A percentile compares a stretch with the other conserved stretches of the same genome.
These are phyloP conservation scores for Myiozetetes cayanensis DNA, from an alignment of 2,113 vertebrate species.

Conservation along the genomic window DNA sequence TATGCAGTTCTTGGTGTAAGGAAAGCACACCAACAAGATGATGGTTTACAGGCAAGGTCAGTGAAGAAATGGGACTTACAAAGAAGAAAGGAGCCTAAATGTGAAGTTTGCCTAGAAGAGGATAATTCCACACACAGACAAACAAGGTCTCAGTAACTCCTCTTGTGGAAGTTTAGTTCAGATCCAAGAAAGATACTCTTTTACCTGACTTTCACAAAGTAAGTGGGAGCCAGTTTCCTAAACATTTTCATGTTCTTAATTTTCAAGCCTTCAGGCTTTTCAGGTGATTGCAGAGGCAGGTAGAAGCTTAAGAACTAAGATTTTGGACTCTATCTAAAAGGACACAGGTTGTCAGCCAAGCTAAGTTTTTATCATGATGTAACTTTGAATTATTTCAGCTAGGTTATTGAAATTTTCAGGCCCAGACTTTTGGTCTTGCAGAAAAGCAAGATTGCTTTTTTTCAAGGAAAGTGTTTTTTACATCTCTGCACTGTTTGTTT, in stretches of 20 bases:
- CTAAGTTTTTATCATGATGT: background rate
- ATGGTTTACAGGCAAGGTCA: background rate
- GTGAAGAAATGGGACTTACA: background rate
- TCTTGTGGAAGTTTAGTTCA: background rate
- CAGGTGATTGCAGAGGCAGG: background rate
- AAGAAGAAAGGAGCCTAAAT: background rate
- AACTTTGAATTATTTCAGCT: background rate
- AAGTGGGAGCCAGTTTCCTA: background rate
- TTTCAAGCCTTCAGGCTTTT: background rate
- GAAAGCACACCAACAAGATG: accelerated
- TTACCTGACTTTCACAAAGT: background rate
- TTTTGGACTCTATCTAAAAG: background rate
- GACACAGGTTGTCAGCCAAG: background rate
- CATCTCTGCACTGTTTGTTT: background rate
- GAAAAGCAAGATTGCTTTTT: background rate
- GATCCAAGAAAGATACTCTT: background rate
- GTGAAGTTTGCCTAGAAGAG: background rate
- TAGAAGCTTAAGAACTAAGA: background rate
- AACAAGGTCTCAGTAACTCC: background rate
- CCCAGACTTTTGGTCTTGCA: background rate
- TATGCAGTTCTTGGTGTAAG: background rate
- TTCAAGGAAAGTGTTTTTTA: background rate
- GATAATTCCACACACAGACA: background rate
- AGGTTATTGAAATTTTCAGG: background rate
- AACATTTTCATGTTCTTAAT: background rate